Percentiles rank a stretch among this genome's conserved stretches.
Conservation (phyloP, 2,113 vertebrate genomes). For the Calyptommatus sinebrachiatus region DNA sequence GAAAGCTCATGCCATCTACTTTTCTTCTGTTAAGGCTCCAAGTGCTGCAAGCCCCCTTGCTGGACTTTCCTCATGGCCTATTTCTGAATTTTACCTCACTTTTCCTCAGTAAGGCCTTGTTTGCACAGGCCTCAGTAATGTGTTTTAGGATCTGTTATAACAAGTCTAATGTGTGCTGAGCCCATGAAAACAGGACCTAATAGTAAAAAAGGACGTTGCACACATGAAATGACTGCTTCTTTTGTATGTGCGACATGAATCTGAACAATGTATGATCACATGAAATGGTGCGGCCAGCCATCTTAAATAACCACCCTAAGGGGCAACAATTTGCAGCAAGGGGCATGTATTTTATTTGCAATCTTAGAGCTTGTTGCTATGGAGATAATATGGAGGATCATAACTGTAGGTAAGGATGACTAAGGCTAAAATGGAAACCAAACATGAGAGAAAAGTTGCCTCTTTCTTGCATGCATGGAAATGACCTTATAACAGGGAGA, state of each 20-base stretch:
- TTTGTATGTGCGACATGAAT: conserved; percentile 30
- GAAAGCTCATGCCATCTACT: too few relatives aligned
- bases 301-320: not conserved
- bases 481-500: not conserved
- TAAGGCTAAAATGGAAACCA: conserved; percentile 17
- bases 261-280: conserved; percentile 4
- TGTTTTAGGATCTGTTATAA: too few relatives aligned
- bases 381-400: conserved; percentile 3
- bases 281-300: conserved; percentile 34
- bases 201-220: conserved; percentile 23
- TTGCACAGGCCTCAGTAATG: too few relatives aligned
- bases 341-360: conserved; percentile 35
- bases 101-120: not conserved
- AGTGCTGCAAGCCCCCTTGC: too few relatives aligned
- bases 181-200: too few relatives aligned
- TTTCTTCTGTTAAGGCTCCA: too few relatives aligned
- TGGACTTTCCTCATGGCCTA: not conserved
- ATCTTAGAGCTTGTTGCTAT: conserved; percentile 13
- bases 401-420: not conserved
- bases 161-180: too few relatives aligned
- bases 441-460: not conserved
- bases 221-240: conserved; percentile 4
- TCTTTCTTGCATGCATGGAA: conserved; percentile 3
- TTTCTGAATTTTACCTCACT: not conserved
- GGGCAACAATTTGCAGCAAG: conserved; percentile 6